Evolutionary conservation across 2,113 vertebrate genomes (phyloP).

Genomic region (Butastur rufipennis): DNA sequence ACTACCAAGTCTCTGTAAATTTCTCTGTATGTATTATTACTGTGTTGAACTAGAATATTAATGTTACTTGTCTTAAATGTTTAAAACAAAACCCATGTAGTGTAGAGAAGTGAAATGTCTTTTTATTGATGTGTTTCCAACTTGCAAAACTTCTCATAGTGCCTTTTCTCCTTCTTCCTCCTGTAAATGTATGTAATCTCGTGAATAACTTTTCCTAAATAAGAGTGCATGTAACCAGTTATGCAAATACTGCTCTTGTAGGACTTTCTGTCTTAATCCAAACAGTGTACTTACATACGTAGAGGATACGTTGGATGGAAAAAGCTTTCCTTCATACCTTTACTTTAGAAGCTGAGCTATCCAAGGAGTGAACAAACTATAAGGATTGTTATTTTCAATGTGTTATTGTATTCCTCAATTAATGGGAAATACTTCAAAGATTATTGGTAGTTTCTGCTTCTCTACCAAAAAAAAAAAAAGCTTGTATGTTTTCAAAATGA

Average conservation of each 20-base stretch:
- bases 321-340: neutral
- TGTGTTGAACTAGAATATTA: neutral
- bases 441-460: neutral
- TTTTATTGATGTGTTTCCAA: neutral
- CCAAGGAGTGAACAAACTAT: neutral
- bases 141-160: neutral
- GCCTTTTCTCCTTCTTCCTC: neutral
- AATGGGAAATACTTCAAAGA: neutral
- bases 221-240: neutral
- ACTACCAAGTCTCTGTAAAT: neutral
- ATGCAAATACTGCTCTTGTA: neutral
- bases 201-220: neutral
- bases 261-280: neutral
- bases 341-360: neutral
- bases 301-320: neutral
- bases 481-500: neutral
- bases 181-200: neutral
- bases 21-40: neutral
- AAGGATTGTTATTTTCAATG: neutral
- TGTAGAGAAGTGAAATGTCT: neutral
- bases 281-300: neutral
- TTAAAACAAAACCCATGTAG: neutral
- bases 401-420: neutral
- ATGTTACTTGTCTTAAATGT: neutral
- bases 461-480: neutral